These are phyloP conservation scores for Brachionus calyciflorus DNA, from an alignment of 1,140 invertebrate species.

Conservation along the genomic window DNA sequence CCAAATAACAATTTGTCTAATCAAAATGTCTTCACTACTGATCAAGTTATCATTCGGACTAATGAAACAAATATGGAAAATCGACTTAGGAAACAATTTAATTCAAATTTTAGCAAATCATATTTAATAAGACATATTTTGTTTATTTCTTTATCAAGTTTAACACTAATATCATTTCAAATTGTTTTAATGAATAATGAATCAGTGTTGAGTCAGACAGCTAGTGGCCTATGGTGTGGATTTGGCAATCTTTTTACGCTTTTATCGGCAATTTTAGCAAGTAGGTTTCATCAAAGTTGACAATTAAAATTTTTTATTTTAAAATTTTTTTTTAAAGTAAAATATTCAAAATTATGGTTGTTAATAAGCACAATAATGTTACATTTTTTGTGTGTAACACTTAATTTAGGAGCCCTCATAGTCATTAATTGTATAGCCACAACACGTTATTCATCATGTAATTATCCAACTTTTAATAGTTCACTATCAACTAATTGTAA, in stretches of 20 bases:
- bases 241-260: conserved; percentile 22
- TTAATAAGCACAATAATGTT: conserved; percentile 11
- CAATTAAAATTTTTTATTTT: conserved; percentile 5
- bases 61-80: conserved; percentile 3
- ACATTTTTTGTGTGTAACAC: conserved; percentile 8
- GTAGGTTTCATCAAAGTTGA: too few species aligned
- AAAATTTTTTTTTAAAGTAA: background rate
- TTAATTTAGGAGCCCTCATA: conserved; percentile 7
- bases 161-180: conserved; percentile 29
- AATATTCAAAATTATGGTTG: conserved; percentile 20
- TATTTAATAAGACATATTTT: conserved; percentile 17
- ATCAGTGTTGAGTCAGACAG: conserved; percentile 2
- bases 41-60: background rate
- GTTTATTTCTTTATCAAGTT: conserved; percentile 29
- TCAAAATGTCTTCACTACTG: background rate
- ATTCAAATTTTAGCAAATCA: background rate
- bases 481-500: background rate
- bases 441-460: conserved; percentile 14
- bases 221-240: conserved; percentile 5
- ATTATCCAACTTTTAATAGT: background rate
- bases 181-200: conserved; percentile 25
- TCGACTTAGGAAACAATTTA: background rate
- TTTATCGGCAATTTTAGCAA: background rate
- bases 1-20: background rate
- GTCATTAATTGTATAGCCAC: conserved; percentile 14